Percentiles rank a stretch among this genome's conserved stretches.
phyloP scores from a whole-genome alignment of 2,113 vertebrate genomes.

The Otocyon megalotis region DNA sequence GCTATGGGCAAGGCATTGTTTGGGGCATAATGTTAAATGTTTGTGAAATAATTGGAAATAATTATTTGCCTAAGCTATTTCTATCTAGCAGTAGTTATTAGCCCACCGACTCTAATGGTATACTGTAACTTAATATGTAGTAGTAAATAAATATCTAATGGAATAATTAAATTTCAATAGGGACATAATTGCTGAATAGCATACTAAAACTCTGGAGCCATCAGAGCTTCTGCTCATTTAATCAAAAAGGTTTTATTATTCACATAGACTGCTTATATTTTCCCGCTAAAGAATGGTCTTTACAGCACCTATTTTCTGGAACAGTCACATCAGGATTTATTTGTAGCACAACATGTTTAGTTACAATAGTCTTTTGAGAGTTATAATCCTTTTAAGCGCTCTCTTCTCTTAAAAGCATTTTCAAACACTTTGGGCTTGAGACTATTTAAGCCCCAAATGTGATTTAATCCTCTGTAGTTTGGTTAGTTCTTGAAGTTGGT shows the following conservation, averaged over 20 bases:
- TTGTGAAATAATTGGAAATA: conserved; percentile 42
- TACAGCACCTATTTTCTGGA: conserved; percentile 53
- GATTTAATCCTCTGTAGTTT: conserved; percentile 64
- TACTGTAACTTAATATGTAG: conserved; percentile 62
- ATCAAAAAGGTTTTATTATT: conserved; percentile 64
- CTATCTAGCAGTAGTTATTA: conserved; percentile 46
- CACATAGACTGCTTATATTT: conserved; percentile 8
- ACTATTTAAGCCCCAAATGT: conserved; percentile 21
- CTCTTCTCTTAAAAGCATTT: conserved; percentile 65
- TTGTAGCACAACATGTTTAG: conserved; percentile 42
- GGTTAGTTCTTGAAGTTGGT: conserved; percentile 39
- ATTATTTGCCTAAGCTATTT: conserved; percentile 48
- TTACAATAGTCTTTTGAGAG: conserved; percentile 73
- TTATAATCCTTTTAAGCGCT: conserved; percentile 73
- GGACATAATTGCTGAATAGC: conserved; percentile 67
- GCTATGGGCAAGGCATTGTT: not conserved
- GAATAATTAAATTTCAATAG: conserved; percentile 74
- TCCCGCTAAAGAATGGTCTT: conserved; percentile 24
- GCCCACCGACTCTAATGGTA: not conserved
- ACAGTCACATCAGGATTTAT: conserved; percentile 61
- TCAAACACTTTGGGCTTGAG: conserved; percentile 49
- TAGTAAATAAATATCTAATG: conserved; percentile 72
- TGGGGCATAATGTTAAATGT: not conserved
- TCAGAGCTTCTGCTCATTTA: conserved; percentile 19
- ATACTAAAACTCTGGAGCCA: conserved; percentile 60